These are phyloP conservation scores for Leptinotarsa defecta DNA, from an alignment of 1,140 invertebrate genomes.

Conservation along the genomic window DNA sequence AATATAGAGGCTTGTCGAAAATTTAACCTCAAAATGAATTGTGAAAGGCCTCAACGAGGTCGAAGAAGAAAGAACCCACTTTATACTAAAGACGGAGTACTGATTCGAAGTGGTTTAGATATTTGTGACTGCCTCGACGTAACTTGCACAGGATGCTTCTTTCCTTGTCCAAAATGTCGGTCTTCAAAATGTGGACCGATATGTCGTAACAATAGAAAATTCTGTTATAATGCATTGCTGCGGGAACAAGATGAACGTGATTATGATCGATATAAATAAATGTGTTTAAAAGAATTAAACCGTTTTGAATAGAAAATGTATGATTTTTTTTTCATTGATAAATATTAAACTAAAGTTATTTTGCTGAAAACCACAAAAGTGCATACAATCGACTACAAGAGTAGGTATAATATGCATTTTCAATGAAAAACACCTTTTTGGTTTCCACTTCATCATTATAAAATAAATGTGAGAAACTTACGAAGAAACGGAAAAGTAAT, in stretches of 20 bases:
- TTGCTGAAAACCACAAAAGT: too few species aligned
- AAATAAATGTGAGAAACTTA: too few species aligned
- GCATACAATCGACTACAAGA: too few species aligned
- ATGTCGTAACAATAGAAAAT: conserved; percentile 48
- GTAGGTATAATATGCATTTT: too few species aligned
- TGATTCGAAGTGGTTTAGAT: conserved; percentile 63
- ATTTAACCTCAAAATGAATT: conserved; percentile 31
- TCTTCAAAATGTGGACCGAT: conserved; percentile 48
- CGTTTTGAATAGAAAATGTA: too few species aligned
- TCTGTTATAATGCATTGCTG: conserved; percentile 45
- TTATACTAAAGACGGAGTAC: conserved; percentile 44
- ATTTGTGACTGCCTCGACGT: conserved; percentile 76
- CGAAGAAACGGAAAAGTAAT: too few species aligned
- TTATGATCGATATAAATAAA: not conserved
- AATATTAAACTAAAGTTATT: too few species aligned
- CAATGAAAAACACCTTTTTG: too few species aligned
- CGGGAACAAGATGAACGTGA: conserved; percentile 12
- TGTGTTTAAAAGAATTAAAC: too few species aligned
- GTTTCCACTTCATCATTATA: too few species aligned
- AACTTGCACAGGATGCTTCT: conserved; percentile 77
- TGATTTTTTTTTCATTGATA: too few species aligned
- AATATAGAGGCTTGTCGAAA: conserved; percentile 38
- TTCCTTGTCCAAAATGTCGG: conserved; percentile 73
- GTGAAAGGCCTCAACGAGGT: not conserved
- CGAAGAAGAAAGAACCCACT: conserved; percentile 36